Evolutionary conservation across 2,888 invertebrate genomes (phyloP).

Genomic region (Phyllotreta cruciferae): DNA sequence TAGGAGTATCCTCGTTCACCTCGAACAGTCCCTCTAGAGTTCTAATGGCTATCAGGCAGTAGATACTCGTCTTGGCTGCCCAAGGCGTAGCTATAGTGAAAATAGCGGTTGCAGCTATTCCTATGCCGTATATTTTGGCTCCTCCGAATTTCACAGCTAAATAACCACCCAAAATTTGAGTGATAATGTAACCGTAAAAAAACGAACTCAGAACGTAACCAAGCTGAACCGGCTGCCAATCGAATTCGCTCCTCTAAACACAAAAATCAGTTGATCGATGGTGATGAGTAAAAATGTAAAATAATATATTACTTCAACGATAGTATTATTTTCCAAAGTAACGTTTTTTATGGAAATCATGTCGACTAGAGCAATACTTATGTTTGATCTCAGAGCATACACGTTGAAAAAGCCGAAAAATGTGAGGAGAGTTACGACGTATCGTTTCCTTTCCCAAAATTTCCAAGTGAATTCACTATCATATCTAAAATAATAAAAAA

Average conservation of each 20-base stretch:
- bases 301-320: not conserved
- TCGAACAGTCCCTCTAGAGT: conserved; percentile 53
- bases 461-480: conserved; percentile 59
- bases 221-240: conserved; percentile 79
- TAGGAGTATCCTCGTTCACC: too few relatives aligned
- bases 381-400: conserved; percentile 81
- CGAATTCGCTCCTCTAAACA: conserved; percentile 63
- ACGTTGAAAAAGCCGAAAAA: conserved; percentile 83
- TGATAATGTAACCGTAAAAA: conserved; percentile 87
- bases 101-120: conserved; percentile 17
- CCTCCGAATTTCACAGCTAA: conserved; percentile 79
- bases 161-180: conserved; percentile 84
- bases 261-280: too few relatives aligned
- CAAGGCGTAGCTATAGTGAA: conserved; percentile 20
- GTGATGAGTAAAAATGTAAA: too few relatives aligned
- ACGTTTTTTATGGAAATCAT: conserved; percentile 78
- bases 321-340: conserved; percentile 54
- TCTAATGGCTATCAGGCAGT: conserved; percentile 74
- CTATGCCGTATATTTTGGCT: conserved; percentile 2
- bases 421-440: conserved; percentile 74
- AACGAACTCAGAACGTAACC: conserved; percentile 84
- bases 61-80: conserved; percentile 64
- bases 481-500: too few relatives aligned
- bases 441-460: conserved; percentile 74
- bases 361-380: conserved; percentile 89